Evolutionary conservation across 2,888 invertebrate genomes (phyloP), one percentile per base, ranked within the genome.

Genomic region (Uloborus plumipes): DNA sequence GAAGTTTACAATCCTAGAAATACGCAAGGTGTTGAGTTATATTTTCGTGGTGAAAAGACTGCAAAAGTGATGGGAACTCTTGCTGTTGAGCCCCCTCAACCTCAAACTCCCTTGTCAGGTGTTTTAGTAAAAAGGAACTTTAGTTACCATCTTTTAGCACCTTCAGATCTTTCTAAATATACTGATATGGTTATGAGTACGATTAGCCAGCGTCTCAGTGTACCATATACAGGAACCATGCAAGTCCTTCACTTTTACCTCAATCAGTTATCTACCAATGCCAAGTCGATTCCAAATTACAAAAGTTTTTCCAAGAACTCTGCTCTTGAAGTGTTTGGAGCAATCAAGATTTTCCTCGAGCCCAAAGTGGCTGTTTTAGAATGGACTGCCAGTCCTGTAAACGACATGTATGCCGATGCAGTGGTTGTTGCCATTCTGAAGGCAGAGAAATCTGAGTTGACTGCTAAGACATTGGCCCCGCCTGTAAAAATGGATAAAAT

Each of bases 371-470:
- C 97, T 47, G 93, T 94, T 0, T 91, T 99, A 80, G 97, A 98
- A 92, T 99, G 99, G 99, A 91, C 93, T 62, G 96, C 98, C 11
- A 95, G 94, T 88, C 98, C 99, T 0, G 94, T 98, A 64, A 94
- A 96, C 88, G 99, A 99, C 90, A 98, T 99, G 97, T 99, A 94
- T 90, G 98, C 99, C 47, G 99, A 99, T 91, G 95, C 98, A 47
- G 94, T 97, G 47, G 91, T 98, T 74, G 94, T 95, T 0, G 96
- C 94, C 61, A 91, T 98, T 55, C 91, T 99, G 87, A 94, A 95
- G 89, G 95, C 96, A 0, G 94, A 94, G 88, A 84, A 86, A n/a
- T 87, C 73, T 1, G 75, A 74, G 0, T 20, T 79, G 2, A 69
- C 78, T 1, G 13, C 67, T 1, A 81, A 83, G 66, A 75, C 76